These are phyloP conservation scores for Stegodyphus mimosarum DNA, from an alignment of 1,140 invertebrate genomes.

Conservation along the genomic window DNA sequence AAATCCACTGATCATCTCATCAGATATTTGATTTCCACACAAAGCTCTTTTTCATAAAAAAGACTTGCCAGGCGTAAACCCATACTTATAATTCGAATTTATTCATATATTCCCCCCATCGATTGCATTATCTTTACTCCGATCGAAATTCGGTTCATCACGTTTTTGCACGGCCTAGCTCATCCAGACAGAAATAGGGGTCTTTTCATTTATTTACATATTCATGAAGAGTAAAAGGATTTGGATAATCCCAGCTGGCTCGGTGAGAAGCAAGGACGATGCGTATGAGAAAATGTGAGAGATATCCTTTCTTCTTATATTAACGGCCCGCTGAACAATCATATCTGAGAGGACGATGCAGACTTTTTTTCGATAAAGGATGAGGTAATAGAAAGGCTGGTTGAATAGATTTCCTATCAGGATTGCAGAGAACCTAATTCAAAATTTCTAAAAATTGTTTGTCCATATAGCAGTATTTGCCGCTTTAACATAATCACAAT, in stretches of 20 bases:
- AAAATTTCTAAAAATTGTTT: no score
- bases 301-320: slow-evolving; percentile 8
- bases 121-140: slow-evolving; percentile 39
- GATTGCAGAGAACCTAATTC: no score
- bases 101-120: slow-evolving; percentile 49
- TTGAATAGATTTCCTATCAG: no score
- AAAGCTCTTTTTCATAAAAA: slow-evolving; percentile 11
- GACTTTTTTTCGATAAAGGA: no score
- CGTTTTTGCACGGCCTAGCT: slow-evolving; percentile 20
- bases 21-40: slow-evolving; percentile 35
- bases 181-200: not conserved
- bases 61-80: slow-evolving; percentile 12
- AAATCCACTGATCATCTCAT: slow-evolving; percentile 25
- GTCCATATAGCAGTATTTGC: no score
- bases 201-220: slow-evolving; percentile 46
- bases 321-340: slow-evolving; percentile 41
- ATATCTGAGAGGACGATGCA: not conserved
- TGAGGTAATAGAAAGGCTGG: no score
- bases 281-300: not conserved
- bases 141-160: slow-evolving; percentile 41
- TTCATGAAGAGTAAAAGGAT: slow-evolving; percentile 51
- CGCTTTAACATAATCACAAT: no score
- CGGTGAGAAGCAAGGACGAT: not conserved
- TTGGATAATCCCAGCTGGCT: slow-evolving; percentile 38
- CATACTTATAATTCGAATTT: slow-evolving; percentile 52